phyloP scores from a whole-genome alignment of 1,140 invertebrate species.

The Parapsyche elsis region DNA sequence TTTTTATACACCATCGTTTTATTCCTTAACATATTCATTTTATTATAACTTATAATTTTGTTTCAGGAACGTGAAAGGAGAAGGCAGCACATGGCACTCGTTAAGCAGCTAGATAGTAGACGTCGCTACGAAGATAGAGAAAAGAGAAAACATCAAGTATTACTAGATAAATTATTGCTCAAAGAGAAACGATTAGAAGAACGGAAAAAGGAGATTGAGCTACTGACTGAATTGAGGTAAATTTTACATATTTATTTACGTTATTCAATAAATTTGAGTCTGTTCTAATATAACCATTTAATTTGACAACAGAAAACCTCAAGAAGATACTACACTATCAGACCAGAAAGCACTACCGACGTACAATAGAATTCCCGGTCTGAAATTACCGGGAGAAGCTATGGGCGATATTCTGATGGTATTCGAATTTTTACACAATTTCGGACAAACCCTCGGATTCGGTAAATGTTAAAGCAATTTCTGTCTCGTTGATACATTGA shows the following conservation, averaged over 20 bases:
- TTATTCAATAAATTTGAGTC: too few relatives aligned
- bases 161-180: constrained; percentile 80
- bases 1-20: too few relatives aligned
- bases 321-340: constrained; percentile 84
- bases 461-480: constrained; percentile 69
- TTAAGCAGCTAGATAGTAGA: constrained; percentile 86
- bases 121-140: constrained; percentile 90
- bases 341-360: constrained; percentile 81
- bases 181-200: constrained; percentile 88
- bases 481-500: not conserved
- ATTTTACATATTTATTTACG: not conserved
- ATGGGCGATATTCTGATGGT: constrained; percentile 94
- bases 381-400: constrained; percentile 85
- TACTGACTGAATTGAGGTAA: constrained; percentile 80
- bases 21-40: too few relatives aligned
- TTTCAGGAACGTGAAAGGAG: constrained; percentile 88
- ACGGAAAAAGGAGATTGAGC: constrained; percentile 84
- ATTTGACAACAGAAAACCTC: constrained; percentile 75
- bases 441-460: constrained; percentile 92
- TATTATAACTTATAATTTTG: constrained; percentile 2
- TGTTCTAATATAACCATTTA: not conserved
- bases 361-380: constrained; percentile 81
- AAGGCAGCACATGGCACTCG: constrained; percentile 88
- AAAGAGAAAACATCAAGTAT: constrained; percentile 76
- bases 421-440: constrained; percentile 95